Conservation (phyloP, 2,888 invertebrate species). For the Microctonus aethiopoides region DNA sequence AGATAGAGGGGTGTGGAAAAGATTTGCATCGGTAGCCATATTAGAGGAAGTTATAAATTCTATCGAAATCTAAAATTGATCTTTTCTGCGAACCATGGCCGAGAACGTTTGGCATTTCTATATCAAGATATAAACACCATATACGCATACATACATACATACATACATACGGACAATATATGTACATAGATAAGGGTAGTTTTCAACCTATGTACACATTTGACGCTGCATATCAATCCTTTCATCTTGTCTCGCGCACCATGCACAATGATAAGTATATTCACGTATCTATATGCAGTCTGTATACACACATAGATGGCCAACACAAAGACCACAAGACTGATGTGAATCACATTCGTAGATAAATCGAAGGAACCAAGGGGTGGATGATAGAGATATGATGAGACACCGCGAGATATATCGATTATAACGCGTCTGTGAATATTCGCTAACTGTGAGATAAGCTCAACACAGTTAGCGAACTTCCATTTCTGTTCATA, state of each 20-base stretch:
- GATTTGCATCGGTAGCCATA: slow-evolving; percentile 53
- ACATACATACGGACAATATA: slow-evolving; percentile 19
- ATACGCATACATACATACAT: slow-evolving; percentile 17
- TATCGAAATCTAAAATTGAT: slow-evolving; percentile 67
- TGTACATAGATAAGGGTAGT: slow-evolving; percentile 28
- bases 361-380: too few species aligned
- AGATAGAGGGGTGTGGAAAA: slow-evolving; percentile 4
- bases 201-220: slow-evolving; percentile 29
- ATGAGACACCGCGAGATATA: slow-evolving; percentile 64
- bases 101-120: slow-evolving; percentile 29
- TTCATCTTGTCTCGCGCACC: slow-evolving; percentile 37
- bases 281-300: slow-evolving; percentile 16
- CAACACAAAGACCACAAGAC: slow-evolving; percentile 33
- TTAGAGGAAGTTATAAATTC: slow-evolving; percentile 68
- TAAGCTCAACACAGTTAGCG: slow-evolving; percentile 61
- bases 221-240: slow-evolving; percentile 39
- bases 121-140: slow-evolving; percentile 37
- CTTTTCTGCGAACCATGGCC: slow-evolving; percentile 57
- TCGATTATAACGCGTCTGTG: slow-evolving; percentile 67
- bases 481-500: slow-evolving; percentile 37
- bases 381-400: slow-evolving; percentile 37
- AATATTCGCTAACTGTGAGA: too few species aligned
- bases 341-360: too few species aligned
- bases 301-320: slow-evolving; percentile 37
- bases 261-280: slow-evolving; percentile 4